phyloP scores from a whole-genome alignment of 2,113 vertebrate species.

The Brachyhypopomus occidentalis region DNA sequence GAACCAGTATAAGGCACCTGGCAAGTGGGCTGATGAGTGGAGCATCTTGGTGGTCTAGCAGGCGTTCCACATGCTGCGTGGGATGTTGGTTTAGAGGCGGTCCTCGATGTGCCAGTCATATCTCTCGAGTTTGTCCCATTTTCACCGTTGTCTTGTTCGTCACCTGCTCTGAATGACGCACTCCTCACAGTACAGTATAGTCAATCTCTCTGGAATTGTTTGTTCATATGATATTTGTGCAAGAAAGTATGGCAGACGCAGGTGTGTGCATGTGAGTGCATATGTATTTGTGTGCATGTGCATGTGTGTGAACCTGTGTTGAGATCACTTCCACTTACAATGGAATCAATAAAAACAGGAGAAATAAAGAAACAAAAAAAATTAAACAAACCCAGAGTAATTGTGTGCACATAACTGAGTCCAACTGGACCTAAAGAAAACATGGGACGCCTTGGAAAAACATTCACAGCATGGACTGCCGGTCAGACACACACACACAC shows the following conservation, averaged over 20 bases:
- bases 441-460: neutral
- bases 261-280: too few species aligned
- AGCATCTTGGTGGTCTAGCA: too few species aligned
- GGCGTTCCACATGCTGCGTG: neutral
- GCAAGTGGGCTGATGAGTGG: too few species aligned
- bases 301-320: neutral
- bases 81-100: neutral
- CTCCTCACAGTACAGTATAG: too few species aligned
- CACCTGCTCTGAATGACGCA: too few species aligned
- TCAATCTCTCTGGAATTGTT: too few species aligned
- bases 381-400: neutral
- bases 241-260: too few species aligned
- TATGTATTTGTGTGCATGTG: neutral
- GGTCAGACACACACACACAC: neutral
- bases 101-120: too few species aligned
- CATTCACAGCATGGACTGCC: conserved; percentile 6
- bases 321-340: neutral
- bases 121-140: too few species aligned
- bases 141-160: too few species aligned
- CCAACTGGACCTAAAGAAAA: conserved; percentile 5
- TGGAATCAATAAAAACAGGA: neutral
- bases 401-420: conserved; percentile 7
- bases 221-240: too few species aligned
- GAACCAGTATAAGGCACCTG: too few species aligned
- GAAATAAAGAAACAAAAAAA: neutral